phyloP scores from a whole-genome alignment of 2,888 invertebrate genomes.

The Muscina levida region DNA sequence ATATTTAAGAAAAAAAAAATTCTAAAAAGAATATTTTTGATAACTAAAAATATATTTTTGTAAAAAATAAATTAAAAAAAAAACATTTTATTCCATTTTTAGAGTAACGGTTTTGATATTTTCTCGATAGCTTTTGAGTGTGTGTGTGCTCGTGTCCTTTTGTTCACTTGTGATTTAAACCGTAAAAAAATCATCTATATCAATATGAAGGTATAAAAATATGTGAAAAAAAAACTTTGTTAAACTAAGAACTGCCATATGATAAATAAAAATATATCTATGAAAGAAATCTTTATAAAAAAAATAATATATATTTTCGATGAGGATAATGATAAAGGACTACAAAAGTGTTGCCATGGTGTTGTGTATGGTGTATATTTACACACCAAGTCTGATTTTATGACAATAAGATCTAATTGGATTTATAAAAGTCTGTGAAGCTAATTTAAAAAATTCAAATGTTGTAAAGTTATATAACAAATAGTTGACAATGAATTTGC shows the following conservation, averaged over 20 bases:
- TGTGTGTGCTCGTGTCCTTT: conserved; percentile 60
- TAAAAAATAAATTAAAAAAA: conserved; percentile 4
- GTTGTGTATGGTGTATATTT: too few species aligned
- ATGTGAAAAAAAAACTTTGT: too few species aligned
- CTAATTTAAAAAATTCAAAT: too few species aligned
- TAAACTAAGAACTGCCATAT: too few species aligned
- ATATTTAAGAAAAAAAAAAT: not conserved
- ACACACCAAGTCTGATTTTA: too few species aligned
- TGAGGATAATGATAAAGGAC: not conserved
- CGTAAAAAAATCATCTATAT: conserved; percentile 37
- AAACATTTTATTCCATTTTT: conserved; percentile 29
- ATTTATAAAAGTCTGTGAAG: too few species aligned
- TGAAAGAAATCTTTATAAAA: not conserved
- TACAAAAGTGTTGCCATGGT: too few species aligned
- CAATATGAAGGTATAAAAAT: conserved; percentile 65
- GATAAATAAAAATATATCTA: not conserved
- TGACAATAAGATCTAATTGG: too few species aligned
- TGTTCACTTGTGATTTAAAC: conserved; percentile 44
- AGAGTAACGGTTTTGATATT: conserved; percentile 40
- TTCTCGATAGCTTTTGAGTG: conserved; percentile 55
- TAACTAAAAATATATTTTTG: not conserved
- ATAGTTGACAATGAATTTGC: too few species aligned
- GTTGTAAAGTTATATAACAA: too few species aligned
- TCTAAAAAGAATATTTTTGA: not conserved
- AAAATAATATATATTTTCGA: not conserved